Percentiles rank a stretch among this genome's conserved stretches.
phyloP scores from a whole-genome alignment of 2,113 vertebrate genomes.

The Periophthalmodon schlosseri region DNA sequence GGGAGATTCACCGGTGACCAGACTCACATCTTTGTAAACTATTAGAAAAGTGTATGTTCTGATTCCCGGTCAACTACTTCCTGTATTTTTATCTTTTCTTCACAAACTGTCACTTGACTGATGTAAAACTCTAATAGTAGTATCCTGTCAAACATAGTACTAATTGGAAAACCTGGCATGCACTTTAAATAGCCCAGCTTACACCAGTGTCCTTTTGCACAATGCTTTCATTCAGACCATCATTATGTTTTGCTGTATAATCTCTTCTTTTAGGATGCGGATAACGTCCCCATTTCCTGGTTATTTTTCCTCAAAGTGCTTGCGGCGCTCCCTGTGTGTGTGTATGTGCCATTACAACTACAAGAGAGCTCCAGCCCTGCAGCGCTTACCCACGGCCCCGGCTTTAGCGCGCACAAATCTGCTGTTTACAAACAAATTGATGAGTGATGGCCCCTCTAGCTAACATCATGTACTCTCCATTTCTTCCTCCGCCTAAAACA shows the following conservation, averaged over 20 bases:
- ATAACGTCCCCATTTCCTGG: constrained; percentile 49
- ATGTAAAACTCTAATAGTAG: too few relatives aligned
- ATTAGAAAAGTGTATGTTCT: too few relatives aligned
- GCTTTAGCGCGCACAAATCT: constrained; percentile 77
- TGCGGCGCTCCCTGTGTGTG: constrained; percentile 20
- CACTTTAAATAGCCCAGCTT: not conserved
- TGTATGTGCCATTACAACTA: constrained; percentile 11
- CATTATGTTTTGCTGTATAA: not conserved
- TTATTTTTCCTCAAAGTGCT: constrained; percentile 53
- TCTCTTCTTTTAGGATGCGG: constrained; percentile 30
- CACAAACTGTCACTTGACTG: not conserved
- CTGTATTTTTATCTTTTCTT: too few relatives aligned
- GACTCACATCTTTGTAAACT: too few relatives aligned
- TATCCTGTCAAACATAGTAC: too few relatives aligned
- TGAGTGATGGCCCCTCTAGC: constrained; percentile 75
- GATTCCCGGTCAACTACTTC: too few relatives aligned
- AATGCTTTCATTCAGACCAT: not conserved
- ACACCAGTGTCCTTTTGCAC: not conserved
- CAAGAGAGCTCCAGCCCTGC: constrained; percentile 24
- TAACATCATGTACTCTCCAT: constrained; percentile 65
- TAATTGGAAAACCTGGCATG: not conserved
- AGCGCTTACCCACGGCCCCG: constrained; percentile 57
- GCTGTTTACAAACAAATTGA: constrained; percentile 81
- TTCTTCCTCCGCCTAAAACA: constrained; percentile 56
- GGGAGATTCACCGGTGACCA: too few relatives aligned